phyloP scores from a whole-genome alignment of 2,113 vertebrate species.

The Donacobius atricapilla region DNA sequence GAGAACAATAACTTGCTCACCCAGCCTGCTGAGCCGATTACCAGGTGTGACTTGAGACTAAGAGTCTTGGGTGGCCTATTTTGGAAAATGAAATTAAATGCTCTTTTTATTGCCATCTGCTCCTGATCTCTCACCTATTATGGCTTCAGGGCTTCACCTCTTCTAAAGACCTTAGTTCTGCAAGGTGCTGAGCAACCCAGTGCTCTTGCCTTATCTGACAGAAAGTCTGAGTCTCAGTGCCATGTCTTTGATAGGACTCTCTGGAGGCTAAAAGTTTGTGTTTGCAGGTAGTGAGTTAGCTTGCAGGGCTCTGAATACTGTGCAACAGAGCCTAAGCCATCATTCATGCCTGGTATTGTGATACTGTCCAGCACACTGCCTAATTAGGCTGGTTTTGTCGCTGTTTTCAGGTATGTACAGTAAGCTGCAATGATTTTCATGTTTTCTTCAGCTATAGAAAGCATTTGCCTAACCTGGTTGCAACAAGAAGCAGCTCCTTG shows the following conservation, averaged over 20 bases:
- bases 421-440: not conserved
- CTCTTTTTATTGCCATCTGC: not conserved
- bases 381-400: not conserved
- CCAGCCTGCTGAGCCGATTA: not conserved
- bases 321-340: not conserved
- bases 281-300: not conserved
- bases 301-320: not conserved
- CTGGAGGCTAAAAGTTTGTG: not conserved
- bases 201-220: not conserved
- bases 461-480: not conserved
- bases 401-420: not conserved
- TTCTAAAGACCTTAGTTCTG: not conserved
- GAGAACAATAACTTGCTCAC: not conserved
- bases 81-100: not conserved
- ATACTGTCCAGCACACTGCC: not conserved
- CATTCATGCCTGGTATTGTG: not conserved
- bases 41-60: not conserved
- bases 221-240: not conserved
- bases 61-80: not conserved
- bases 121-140: not conserved
- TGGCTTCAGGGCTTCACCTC: not conserved
- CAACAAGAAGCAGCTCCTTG: not conserved
- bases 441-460: not conserved
- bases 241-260: not conserved
- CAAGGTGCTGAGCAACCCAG: not conserved